A percentile compares a stretch with the other conserved stretches of the same genome.
Conservation (phyloP, 1,140 invertebrate species). For the Anastrepha ludens region DNA sequence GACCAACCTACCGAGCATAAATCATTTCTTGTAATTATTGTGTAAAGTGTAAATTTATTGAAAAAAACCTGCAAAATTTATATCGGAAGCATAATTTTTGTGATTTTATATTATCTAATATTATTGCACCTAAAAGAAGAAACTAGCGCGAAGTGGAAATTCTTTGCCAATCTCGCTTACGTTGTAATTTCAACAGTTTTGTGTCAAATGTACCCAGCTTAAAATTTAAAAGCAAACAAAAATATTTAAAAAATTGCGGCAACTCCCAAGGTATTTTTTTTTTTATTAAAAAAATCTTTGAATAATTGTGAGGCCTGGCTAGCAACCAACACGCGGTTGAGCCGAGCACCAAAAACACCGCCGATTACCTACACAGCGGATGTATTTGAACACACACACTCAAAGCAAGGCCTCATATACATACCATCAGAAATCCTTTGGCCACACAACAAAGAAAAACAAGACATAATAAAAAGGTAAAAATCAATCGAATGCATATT, state of each 20-base stretch:
- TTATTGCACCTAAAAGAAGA: background rate
- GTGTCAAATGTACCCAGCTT: background rate
- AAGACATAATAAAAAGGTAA: slow-evolving; percentile 34
- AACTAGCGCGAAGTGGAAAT: too few species aligned
- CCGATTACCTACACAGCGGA: slow-evolving; percentile 8
- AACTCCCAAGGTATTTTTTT: background rate
- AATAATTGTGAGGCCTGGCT: background rate
- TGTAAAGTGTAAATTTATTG: slow-evolving; percentile 6
- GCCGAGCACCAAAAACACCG: slow-evolving; percentile 13
- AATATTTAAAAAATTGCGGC: background rate
- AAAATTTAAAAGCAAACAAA: background rate
- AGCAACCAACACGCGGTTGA: slow-evolving; percentile 18
- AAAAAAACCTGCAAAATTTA: background rate
- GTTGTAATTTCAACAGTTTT: background rate
- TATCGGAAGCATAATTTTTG: background rate
- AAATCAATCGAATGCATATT: background rate
- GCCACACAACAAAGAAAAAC: background rate
- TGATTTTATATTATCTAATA: background rate
- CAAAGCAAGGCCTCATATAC: background rate
- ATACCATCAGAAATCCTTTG: slow-evolving; percentile 10
- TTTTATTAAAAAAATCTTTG: background rate
- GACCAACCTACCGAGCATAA: background rate
- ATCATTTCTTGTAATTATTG: slow-evolving; percentile 21
- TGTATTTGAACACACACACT: background rate
- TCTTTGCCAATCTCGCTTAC: too few species aligned